Evolutionary conservation across 1,140 invertebrate species (phyloP).

Genomic region (Cepaea nemoralis): DNA sequence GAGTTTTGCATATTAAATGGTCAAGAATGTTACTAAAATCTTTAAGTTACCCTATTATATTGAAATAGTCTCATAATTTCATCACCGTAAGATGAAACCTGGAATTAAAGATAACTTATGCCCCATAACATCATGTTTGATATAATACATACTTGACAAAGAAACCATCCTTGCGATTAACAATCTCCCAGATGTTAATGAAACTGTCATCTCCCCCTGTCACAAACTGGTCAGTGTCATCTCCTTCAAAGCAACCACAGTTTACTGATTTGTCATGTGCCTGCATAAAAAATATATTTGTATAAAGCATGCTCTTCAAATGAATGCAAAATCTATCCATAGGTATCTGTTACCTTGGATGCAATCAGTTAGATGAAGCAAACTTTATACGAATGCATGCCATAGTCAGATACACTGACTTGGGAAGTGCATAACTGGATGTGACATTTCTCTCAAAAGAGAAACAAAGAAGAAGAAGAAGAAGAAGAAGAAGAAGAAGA

Average conservation of each 20-base stretch:
- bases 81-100: no score
- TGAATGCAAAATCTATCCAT: neutral
- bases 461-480: no score
- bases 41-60: no score
- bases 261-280: conserved; percentile 59
- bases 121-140: no score
- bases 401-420: neutral
- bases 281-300: conserved; percentile 36
- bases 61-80: no score
- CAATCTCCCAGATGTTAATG: conserved; percentile 50
- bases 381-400: neutral
- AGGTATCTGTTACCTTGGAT: neutral
- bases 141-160: conserved; percentile 42
- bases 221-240: conserved; percentile 44
- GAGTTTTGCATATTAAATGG: no score
- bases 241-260: conserved; percentile 48
- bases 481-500: no score
- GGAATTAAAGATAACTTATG: no score
- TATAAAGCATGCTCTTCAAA: no score
- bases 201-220: conserved; percentile 55
- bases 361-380: neutral
- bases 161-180: conserved; percentile 38
- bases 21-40: no score
- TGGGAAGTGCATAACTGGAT: no score
- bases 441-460: no score